A percentile compares a stretch with the other conserved stretches of the same genome.
These are phyloP conservation scores for Liasis olivaceus DNA, from an alignment of 2,797 vertebrate species.

Conservation along the genomic window DNA sequence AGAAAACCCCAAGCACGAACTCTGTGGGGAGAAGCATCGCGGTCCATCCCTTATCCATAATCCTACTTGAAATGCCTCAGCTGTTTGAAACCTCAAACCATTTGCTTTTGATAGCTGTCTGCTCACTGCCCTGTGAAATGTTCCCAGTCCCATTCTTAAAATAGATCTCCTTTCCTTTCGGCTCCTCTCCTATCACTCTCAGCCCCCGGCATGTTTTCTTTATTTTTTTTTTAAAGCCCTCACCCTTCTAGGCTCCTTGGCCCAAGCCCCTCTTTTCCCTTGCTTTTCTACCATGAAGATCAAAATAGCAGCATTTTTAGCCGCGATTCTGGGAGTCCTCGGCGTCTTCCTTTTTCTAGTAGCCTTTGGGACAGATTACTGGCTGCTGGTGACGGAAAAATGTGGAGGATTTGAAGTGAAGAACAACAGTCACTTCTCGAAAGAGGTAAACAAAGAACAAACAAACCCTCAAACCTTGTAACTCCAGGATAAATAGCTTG, in stretches of 20 bases:
- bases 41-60: not conserved
- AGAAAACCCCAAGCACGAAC: not conserved
- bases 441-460: conserved; percentile 49
- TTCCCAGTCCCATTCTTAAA: not conserved
- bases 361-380: conserved; percentile 88
- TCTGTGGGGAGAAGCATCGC: not conserved
- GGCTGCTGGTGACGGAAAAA: conserved; percentile 84
- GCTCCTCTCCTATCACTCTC: not conserved
- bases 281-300: conserved; percentile 79
- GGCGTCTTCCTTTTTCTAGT: conserved; percentile 83
- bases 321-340: conserved; percentile 77
- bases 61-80: conserved; percentile 54
- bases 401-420: conserved; percentile 63
- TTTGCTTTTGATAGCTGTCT: conserved; percentile 72
- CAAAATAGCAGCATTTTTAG: conserved; percentile 76
- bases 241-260: not conserved
- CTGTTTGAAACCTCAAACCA: conserved; percentile 64
- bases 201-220: not conserved
- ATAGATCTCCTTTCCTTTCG: not conserved
- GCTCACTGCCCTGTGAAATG: conserved; percentile 39
- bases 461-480: not conserved
- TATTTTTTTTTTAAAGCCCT: not conserved
- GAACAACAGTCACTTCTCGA: conserved; percentile 34
- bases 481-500: not conserved
- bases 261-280: not conserved